Percentiles rank a stretch among this genome's conserved stretches.
Conservation (phyloP, 2,797 vertebrate species). For the Sebastes wilsoni region DNA sequence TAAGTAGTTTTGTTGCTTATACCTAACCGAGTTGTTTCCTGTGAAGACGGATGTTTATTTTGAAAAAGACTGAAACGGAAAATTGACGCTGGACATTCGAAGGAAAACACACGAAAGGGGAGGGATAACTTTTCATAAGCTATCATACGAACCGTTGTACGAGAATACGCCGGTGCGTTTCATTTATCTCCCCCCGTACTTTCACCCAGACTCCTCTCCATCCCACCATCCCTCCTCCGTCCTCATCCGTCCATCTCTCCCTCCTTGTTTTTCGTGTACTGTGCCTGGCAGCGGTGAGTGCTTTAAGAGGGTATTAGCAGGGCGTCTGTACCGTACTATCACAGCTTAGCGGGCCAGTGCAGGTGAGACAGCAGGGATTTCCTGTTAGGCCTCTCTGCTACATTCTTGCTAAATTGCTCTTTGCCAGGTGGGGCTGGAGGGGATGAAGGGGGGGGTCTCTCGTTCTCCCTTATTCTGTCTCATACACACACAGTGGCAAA, state of each 20-base stretch:
- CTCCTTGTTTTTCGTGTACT: slow-evolving; percentile 23
- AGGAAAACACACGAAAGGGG: no score
- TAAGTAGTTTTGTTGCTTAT: no score
- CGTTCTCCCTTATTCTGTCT: slow-evolving; percentile 3
- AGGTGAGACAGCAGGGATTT: slow-evolving; percentile 81
- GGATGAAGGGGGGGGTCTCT: not conserved
- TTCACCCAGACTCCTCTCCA: slow-evolving; percentile 16
- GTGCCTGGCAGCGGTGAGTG: slow-evolving; percentile 45
- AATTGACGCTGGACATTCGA: no score
- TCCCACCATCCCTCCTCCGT: slow-evolving; percentile 20
- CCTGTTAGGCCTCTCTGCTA: slow-evolving; percentile 71
- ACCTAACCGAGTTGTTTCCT: no score
- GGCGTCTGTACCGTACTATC: slow-evolving; percentile 61
- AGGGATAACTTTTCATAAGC: no score
- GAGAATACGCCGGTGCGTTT: not conserved
- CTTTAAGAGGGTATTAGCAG: slow-evolving; percentile 73
- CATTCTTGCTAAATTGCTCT: slow-evolving; percentile 77
- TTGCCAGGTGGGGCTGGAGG: slow-evolving; percentile 65
- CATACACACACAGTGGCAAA: slow-evolving; percentile 14
- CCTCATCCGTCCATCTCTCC: slow-evolving; percentile 28
- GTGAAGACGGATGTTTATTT: no score
- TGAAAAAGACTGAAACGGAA: no score
- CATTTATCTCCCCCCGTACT: not conserved
- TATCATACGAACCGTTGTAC: no score
- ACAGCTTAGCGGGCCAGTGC: slow-evolving; percentile 68